Base-by-base conservation (phyloP, 2,888 invertebrate species). In the Oxytorus armatus region DNA sequence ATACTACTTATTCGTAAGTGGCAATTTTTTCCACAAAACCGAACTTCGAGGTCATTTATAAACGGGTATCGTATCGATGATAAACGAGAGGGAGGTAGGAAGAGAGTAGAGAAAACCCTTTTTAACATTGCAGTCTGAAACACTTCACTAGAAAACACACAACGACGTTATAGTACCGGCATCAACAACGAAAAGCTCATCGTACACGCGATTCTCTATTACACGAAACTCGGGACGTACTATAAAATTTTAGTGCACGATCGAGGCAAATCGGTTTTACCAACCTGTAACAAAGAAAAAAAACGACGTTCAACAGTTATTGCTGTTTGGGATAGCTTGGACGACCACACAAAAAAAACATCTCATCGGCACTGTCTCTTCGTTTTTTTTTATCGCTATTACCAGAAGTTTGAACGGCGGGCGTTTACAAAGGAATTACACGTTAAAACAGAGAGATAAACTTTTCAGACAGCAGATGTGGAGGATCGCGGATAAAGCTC, bases 301-400 rank as follows among this genome's bases (percentile, higher is more conserved):
- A 81, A n/a, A n/a, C 72, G 63, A 49, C 79, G 51, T 79, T 84
- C 78, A 79, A 76, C 79, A 73, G 68, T 82, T 82, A 83, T 83
- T 72, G 72, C 65, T 68, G 44, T 77, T 68, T 61, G 49, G 21
- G n/a, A n/a, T n/a, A 51, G 66, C 44, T 51, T 23, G 51, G 61
- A 69, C 57, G 49, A 55, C 14, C 14, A 21, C 68, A 53, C 69
- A 69, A 70, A 75, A 68, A 63, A 49, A 47, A 44, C 44, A 29
- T 44, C 16, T 44, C 25, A 63, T 29, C 61, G 23, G n/a, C 42
- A 44, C 16, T 25, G 3, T 47, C 39, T 23, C 42, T 59, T 42
- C 4, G 25, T 63, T 49, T 25, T 72, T 69, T 77, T 74, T 18
- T 29, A 29, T 4, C 14, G 16, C 2, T 44, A 11, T n/a, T 16